A percentile compares a stretch with the other conserved stretches of the same genome.
Conservation (phyloP, 92 coral and sea anemone genomes). For the Scolanthus callimorphus region DNA sequence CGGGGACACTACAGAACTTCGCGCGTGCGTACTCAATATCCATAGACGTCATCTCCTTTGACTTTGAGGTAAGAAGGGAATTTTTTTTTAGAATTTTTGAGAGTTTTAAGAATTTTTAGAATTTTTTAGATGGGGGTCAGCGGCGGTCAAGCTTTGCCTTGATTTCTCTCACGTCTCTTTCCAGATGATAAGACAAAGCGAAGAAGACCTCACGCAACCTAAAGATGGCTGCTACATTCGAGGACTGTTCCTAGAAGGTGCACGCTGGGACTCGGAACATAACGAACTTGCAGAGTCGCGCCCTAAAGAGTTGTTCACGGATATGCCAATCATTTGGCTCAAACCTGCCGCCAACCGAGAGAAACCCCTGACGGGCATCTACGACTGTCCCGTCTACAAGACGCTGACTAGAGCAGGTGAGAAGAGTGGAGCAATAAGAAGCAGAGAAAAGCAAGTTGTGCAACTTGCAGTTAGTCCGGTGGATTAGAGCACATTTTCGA, state of each 20-base stretch:
- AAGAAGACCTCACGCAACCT: constrained; percentile 74
- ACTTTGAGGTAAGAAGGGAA: constrained; percentile 96
- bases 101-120: no score
- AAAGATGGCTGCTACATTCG: constrained; percentile 93
- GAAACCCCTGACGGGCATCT: constrained; percentile 82
- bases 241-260: constrained; percentile 94
- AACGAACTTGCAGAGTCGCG: constrained; percentile 88
- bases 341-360: constrained; percentile 95
- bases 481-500: no score
- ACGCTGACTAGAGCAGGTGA: constrained; percentile 98
- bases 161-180: no score
- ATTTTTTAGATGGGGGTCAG: no score
- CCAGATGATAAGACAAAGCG: constrained; percentile 84
- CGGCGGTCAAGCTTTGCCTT: no score
- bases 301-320: constrained; percentile 96
- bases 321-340: constrained; percentile 96
- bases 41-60: constrained; percentile 91
- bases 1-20: constrained; percentile 95
- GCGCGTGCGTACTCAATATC: constrained; percentile 94
- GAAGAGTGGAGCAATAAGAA: no score
- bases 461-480: no score
- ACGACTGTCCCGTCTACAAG: constrained; percentile 95
- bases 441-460: no score
- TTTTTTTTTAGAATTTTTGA: no score
- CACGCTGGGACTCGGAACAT: constrained; percentile 85